Evolutionary conservation across 2,113 vertebrate species (phyloP), one percentile per base, ranked within the genome.

Genomic region (Rhinichthys klamathensis): DNA sequence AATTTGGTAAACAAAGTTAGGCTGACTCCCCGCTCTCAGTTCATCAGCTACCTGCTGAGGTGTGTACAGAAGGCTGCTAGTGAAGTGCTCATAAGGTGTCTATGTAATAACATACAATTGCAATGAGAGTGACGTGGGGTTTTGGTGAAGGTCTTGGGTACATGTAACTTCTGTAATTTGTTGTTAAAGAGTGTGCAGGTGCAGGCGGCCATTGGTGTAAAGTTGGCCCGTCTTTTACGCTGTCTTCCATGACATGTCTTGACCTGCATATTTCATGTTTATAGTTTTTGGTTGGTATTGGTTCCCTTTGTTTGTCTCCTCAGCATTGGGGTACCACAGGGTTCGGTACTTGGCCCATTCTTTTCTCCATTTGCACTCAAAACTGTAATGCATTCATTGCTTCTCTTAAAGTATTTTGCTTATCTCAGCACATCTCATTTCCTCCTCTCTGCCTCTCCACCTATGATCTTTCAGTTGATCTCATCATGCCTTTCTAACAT

Each of bases 41-140:
- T 27, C 25, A 44, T 74, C 67, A 73, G n/a, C 25, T 73, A 4
- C 81, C 18, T 8, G 35, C 56, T 77, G 27, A 35, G 30, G 21
- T 41, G 12, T 78, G 30, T 58, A 32, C 12, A 38, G 54, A 41
- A 79, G 56, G 12, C 6, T 25, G 32, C 6, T 61, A 25, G 35
- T 72, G 35, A 72, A 30, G 21, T 78, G 74, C 74, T 77, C 74
- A 23, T 21, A 77, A 6, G 69, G 16, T 77, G 16, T 56, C 9
- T 56, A 35, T 60, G 30, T 58, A 23, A 60, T 58, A 25, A 79
- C 18, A 32, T 18, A 77, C 35, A 41, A 9, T 41, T n/a, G 56
- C 11, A 18, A 38, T 16, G 7, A 15, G 44, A 75, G 11, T 58
- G 25, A 78, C 6, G 4, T 15, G 54, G 32, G 32, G 7, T 38